Evolutionary conservation across 2,888 invertebrate species (phyloP), one percentile per base, ranked within the genome.

Genomic region (Philonicus albiceps): DNA sequence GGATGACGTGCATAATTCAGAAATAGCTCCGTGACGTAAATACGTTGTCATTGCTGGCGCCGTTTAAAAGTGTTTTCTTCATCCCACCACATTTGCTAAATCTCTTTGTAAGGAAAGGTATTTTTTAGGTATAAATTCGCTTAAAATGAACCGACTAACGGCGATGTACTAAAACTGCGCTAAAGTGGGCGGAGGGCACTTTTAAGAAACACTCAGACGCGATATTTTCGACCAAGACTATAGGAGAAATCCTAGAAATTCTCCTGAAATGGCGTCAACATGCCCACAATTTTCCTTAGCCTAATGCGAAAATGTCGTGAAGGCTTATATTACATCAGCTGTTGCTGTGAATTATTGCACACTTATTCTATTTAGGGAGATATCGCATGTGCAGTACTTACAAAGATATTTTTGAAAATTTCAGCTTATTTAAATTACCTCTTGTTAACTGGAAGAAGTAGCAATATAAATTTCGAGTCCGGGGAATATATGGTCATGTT

Each of bases 11-110:
- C 73, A 73, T 37, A 31, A 43, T 49, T 64, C 73, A 84, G 73
- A 84, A 84, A 84, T 84, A 84, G 49, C 84, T 84, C n/a, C 73
- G 84, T 84, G 84, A 84, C 84, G 84, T 84, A 73, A 64, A 73
- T 40, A 72, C 64, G 72, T 37, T 80, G 80, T 80, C 27, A 53
- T 49, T 80, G 27, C 7, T 64, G 81, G 55, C 81, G 55, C 81
- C 64, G 27, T 64, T 83, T 83, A 37, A 31, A 31, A 83, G 53
- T 64, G 19, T 64, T 37, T 55, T 64, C 64, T 64, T 19, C 64
- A 22, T 64, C 34, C 64, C 64, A n/a, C n/a, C 19, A 19, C 27
- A 19, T 43, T 64, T 64, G 4, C 37, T 83, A 64, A 83, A 78
- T 78, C 53, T 78, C 81, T 83, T 13, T 83, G 64, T 64, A 83